A percentile compares a stretch with the other conserved stretches of the same genome.
These are phyloP conservation scores for Drosophila formosana DNA, from an alignment of 2,888 invertebrate genomes.

Conservation along the genomic window DNA sequence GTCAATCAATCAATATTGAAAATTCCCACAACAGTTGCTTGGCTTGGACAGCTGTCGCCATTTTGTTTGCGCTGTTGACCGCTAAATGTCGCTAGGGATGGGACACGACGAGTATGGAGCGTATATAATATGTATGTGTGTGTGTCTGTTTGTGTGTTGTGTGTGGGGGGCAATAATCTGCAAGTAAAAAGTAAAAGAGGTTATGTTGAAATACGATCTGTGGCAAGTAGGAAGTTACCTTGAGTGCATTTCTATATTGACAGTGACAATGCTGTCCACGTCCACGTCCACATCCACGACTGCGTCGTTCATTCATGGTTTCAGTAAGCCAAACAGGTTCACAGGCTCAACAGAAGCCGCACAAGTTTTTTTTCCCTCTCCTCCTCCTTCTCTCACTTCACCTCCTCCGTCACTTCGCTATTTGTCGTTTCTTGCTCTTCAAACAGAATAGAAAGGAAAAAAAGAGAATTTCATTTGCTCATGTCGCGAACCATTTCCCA, in stretches of 20 bases:
- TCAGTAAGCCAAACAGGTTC: conserved; percentile 73
- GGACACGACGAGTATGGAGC: neutral
- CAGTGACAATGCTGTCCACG: conserved; percentile 71
- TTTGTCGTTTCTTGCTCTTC: conserved; percentile 21
- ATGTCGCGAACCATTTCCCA: conserved; percentile 30
- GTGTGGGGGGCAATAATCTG: conserved; percentile 64
- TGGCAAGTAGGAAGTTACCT: conserved; percentile 83
- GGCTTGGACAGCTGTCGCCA: conserved; percentile 52
- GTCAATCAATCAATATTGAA: conserved; percentile 72
- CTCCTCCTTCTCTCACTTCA: conserved; percentile 1
- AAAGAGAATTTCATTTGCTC: conserved; percentile 50
- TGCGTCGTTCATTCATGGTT: conserved; percentile 74
- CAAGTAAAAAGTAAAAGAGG: conserved; percentile 66
- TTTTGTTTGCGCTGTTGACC: conserved; percentile 69
- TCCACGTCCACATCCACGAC: conserved; percentile 26
- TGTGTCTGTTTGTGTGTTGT: conserved; percentile 5
- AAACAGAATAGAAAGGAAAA: conserved; percentile 32
- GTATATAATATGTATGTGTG: neutral
- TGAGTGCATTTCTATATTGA: conserved; percentile 82
- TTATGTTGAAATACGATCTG: conserved; percentile 71
- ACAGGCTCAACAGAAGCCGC: conserved; percentile 79
- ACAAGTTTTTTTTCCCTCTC: conserved; percentile 57
- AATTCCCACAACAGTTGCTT: conserved; percentile 50
- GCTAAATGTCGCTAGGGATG: conserved; percentile 54
- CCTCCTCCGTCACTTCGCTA: neutral